These are phyloP conservation scores for Podarcis siculus DNA, from an alignment of 2,797 vertebrate genomes.

Conservation along the genomic window DNA sequence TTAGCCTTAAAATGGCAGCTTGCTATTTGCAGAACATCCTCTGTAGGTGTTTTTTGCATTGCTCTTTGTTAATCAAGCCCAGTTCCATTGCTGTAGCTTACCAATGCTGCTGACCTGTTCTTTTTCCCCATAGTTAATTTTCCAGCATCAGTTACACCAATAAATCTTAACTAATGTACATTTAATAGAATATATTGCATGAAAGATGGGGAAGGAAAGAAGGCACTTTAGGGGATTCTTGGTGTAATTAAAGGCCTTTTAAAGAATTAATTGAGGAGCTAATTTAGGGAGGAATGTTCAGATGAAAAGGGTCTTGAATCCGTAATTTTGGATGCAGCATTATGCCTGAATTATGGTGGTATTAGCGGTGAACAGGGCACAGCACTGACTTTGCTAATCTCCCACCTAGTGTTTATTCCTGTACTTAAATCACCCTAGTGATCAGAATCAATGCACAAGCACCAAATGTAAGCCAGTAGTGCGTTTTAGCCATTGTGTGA, in stretches of 20 bases:
- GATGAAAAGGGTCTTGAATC: constrained; percentile 32
- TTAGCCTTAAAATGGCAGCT: neutral
- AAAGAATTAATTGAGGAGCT: constrained; percentile 44
- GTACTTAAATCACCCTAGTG: neutral
- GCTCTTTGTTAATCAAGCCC: constrained; percentile 1
- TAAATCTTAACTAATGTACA: constrained; percentile 26
- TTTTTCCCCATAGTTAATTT: constrained; percentile 41
- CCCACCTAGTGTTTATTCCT: neutral
- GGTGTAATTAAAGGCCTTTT: constrained; percentile 41
- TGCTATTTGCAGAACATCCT: neutral
- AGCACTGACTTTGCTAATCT: neutral
- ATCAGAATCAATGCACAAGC: neutral
- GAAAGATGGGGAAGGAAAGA: constrained; percentile 31
- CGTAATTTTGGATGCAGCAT: constrained; percentile 33
- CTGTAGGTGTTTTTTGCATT: neutral
- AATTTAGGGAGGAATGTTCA: constrained; percentile 43
- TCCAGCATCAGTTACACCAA: constrained; percentile 28
- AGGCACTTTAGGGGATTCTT: constrained; percentile 38
- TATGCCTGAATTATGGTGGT: constrained; percentile 2
- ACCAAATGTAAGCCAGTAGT: neutral
- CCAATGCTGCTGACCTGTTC: neutral
- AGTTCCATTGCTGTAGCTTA: neutral
- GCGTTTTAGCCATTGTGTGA: neutral
- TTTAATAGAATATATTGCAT: constrained; percentile 34
- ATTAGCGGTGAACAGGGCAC: neutral